Percentiles rank a stretch among this genome's conserved stretches.
Evolutionary conservation across 2,113 vertebrate genomes (phyloP).

Genomic region (Syrmaticus mikado): DNA sequence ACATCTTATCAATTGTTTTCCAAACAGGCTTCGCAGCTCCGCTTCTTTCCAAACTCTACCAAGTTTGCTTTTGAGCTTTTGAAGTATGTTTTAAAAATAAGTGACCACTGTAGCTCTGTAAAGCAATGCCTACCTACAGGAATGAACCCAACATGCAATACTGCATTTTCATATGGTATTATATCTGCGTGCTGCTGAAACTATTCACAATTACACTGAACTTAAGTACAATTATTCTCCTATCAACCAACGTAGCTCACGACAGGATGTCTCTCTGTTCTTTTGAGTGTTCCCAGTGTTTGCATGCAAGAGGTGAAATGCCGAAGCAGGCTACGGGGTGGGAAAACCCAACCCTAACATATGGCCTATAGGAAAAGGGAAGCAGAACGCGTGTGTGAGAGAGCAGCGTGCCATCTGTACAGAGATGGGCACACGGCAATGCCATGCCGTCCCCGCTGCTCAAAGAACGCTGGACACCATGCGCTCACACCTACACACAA

Average conservation of each 20-base stretch:
- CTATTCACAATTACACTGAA: background rate
- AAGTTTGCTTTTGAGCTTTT: background rate
- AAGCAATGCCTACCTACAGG: background rate
- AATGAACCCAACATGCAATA: background rate
- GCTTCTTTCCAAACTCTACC: background rate
- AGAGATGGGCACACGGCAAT: background rate
- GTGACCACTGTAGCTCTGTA: background rate
- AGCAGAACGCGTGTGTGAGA: background rate
- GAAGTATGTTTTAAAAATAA: background rate
- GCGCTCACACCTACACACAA: background rate
- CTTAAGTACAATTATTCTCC: background rate
- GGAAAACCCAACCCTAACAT: fast-evolving
- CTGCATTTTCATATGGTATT: background rate
- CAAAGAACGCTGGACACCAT: background rate
- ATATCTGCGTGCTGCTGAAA: background rate
- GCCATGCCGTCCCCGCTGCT: background rate
- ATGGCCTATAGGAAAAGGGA: background rate
- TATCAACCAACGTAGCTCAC: background rate
- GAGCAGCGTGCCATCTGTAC: background rate
- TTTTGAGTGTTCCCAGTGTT: background rate
- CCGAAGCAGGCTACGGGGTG: background rate
- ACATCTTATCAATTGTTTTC: background rate
- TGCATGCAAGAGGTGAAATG: background rate
- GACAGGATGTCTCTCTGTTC: background rate
- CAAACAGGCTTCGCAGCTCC: background rate